These are phyloP conservation scores for Talpa occidentalis DNA, from an alignment of 2,113 vertebrate species.

Conservation along the genomic window DNA sequence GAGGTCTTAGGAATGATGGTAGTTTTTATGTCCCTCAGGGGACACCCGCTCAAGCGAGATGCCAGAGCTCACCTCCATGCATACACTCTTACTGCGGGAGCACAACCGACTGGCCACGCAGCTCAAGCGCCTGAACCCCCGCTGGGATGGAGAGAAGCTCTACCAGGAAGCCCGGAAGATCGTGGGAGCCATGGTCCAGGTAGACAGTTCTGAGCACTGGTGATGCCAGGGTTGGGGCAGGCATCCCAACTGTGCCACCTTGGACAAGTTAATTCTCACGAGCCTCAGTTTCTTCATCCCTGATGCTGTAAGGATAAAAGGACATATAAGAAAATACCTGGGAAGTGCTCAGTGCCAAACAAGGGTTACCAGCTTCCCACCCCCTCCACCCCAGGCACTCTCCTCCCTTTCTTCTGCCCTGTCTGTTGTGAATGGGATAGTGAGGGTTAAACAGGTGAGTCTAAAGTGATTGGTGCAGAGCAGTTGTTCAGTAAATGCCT, in stretches of 20 bases:
- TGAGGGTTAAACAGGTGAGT: not conserved
- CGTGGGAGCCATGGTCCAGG: conserved; percentile 91
- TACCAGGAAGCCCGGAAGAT: conserved; percentile 94
- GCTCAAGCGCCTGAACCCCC: conserved; percentile 89
- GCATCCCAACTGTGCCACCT: not conserved
- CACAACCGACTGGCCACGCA: conserved; percentile 92
- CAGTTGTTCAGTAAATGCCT: not conserved
- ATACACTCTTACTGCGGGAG: conserved; percentile 92
- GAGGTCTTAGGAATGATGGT: not conserved
- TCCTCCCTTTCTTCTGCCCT: not conserved
- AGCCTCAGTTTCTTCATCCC: not conserved
- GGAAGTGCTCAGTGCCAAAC: not conserved
- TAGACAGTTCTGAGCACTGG: conserved; percentile 32
- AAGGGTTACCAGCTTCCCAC: not conserved
- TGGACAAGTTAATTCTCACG: not conserved
- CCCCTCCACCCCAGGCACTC: not conserved
- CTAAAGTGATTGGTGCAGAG: not conserved
- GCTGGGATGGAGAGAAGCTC: conserved; percentile 90
- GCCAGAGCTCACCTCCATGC: conserved; percentile 91
- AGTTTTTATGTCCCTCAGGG: conserved; percentile 81
- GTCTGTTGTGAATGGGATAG: not conserved
- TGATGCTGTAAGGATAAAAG: not conserved
- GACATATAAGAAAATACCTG: not conserved
- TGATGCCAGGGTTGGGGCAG: fast-evolving
- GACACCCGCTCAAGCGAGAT: conserved; percentile 93